These are phyloP conservation scores for Otolemur crassicaudatus DNA, from an alignment of 2,797 vertebrate species.

Conservation along the genomic window DNA sequence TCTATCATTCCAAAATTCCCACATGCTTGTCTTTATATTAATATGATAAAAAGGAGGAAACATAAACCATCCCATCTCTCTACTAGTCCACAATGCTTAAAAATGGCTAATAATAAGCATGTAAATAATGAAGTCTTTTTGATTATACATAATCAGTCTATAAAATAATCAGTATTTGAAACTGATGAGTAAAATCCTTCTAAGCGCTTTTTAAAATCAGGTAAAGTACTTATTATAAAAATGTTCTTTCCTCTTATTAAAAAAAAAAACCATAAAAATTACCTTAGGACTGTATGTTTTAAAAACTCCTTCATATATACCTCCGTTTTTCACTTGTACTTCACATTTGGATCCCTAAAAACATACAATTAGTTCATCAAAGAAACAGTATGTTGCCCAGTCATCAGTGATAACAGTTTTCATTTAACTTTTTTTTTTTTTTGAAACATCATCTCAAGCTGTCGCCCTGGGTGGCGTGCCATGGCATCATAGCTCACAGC, in stretches of 20 bases:
- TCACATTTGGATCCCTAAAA: conserved; percentile 98
- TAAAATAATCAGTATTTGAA: conserved; percentile 59
- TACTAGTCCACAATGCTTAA: background rate
- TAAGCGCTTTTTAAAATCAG: conserved; percentile 12
- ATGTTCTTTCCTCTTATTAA: background rate
- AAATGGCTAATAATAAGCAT: conserved; percentile 21
- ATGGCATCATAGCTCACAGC: no score
- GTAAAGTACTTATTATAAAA: background rate
- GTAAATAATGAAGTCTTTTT: conserved; percentile 18
- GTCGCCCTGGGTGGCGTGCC: no score
- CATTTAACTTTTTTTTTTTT: background rate
- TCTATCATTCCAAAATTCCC: conserved; percentile 17
- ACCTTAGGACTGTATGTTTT: conserved; percentile 99
- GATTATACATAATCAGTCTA: background rate
- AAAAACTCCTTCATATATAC: conserved; percentile 98
- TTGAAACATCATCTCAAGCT: no score
- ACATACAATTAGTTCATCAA: conserved; percentile 79
- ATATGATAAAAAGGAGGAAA: background rate
- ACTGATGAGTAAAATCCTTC: conserved; percentile 23
- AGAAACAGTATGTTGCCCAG: background rate
- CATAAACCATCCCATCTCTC: background rate
- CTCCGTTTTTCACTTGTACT: conserved; percentile 98
- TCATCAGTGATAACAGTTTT: background rate
- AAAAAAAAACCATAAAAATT: conserved; percentile 75
- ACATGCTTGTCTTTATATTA: background rate